phyloP scores from a whole-genome alignment of 2,888 invertebrate genomes.

The Zygaena filipendulae region DNA sequence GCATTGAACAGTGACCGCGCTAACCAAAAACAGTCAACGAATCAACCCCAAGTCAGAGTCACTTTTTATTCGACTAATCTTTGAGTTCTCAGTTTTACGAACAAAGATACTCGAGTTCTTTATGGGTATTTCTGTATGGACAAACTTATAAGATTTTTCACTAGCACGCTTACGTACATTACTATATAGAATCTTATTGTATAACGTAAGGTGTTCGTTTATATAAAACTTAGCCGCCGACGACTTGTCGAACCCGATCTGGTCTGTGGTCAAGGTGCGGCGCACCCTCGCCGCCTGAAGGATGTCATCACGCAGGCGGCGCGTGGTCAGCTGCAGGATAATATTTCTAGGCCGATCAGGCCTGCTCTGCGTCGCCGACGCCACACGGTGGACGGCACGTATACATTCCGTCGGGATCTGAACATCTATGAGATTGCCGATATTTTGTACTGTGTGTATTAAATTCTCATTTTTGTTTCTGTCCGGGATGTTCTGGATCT shows the following conservation, averaged over 20 bases:
- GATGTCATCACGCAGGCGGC: conserved; percentile 7
- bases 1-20: too few species aligned
- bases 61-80: too few species aligned
- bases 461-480: conserved; percentile 9
- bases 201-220: conserved; percentile 8
- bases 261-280: conserved; percentile 5
- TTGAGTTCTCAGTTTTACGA: conserved; percentile 6
- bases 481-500: conserved; percentile 11
- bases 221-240: not conserved
- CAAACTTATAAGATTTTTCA: conserved; percentile 2
- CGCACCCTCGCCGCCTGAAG: conserved; percentile 7
- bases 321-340: conserved; percentile 8
- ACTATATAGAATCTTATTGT: conserved; percentile 4
- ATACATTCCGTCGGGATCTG: conserved; percentile 1
- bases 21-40: too few species aligned
- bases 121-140: too few species aligned
- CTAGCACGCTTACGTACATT: conserved; percentile 1
- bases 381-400: conserved; percentile 5
- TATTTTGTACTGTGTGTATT: not conserved
- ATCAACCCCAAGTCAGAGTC: too few species aligned
- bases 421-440: conserved; percentile 5
- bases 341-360: conserved; percentile 10
- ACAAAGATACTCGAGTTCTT: conserved; percentile 4
- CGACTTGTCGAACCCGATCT: not conserved
- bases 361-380: not conserved